Evolutionary conservation across 35 echinoderm and acorn worm genomes (phyloP), one percentile per base, ranked within the genome.

Genomic region (Apostichopus parvimensis): DNA sequence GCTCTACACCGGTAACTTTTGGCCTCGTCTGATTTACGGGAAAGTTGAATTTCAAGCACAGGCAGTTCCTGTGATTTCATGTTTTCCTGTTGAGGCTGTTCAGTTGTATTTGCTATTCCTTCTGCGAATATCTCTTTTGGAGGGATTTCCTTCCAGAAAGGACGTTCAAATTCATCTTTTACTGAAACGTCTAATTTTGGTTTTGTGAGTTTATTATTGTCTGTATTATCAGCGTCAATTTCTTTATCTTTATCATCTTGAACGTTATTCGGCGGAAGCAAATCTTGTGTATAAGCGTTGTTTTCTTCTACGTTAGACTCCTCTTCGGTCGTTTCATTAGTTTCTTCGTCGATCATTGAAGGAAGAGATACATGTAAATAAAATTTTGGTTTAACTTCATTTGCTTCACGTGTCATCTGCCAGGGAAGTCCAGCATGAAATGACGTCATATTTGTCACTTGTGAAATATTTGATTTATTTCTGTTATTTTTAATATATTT

Each of bases 351-450:
- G 55, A 82, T 54, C 25, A 54, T 54, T 13, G 79, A 55, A 10
- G 79, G 79, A n/a, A 82, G 55, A 24, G 79, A 82, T 13, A 82
- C 79, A 15, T 82, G 79, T 82, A 82, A 56, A 56, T 34, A 82
- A 34, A 82, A 12, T 82, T 82, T 82, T 56, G 79, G 25, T 56
- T 15, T 82, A 10, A 56, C 5, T 15, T 82, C 55, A 53, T 82
- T 14, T 68, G 64, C 64, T 68, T 68, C 18, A 11, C 64, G 18
- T 68, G 11, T 68, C 64, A 68, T 68, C 18, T 14, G 8, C 11
- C 6, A 68, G 18, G 64, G 3, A 9, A 66, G 62, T 12, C 62
- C 15, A 17, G 62, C 64, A 18, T 68, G 64, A 68, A 68, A 10
- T 68, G 64, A 68, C 64, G 64, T 68, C 64, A 14, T 11, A 14